These are phyloP conservation scores for Corbicula japonica DNA, from an alignment of 2,888 invertebrate genomes.

Conservation along the genomic window DNA sequence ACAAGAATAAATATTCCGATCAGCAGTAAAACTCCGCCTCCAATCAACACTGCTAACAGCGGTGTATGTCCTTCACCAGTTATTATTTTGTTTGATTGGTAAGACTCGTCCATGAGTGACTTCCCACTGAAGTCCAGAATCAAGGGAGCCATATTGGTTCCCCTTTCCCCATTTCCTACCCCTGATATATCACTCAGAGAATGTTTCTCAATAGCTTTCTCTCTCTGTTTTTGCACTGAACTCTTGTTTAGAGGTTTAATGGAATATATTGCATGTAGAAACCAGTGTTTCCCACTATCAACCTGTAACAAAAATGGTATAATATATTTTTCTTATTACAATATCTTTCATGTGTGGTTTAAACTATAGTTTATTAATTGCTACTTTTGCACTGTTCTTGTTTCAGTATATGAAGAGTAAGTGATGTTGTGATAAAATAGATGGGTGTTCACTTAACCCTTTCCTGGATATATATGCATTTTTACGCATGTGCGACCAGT, in stretches of 20 bases:
- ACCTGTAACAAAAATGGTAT: slow-evolving; percentile 69
- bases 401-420: no score
- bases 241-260: slow-evolving; percentile 70
- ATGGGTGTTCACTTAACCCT: no score
- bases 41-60: slow-evolving; percentile 75
- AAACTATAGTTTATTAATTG: no score
- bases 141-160: slow-evolving; percentile 81
- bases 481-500: no score
- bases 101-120: slow-evolving; percentile 48
- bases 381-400: no score
- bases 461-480: no score
- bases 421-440: no score
- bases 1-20: slow-evolving; percentile 71
- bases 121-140: slow-evolving; percentile 65
- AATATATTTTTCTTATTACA: no score
- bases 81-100: slow-evolving; percentile 65
- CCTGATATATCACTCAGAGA: slow-evolving; percentile 67
- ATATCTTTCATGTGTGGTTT: no score
- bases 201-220: slow-evolving; percentile 47
- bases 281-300: slow-evolving; percentile 82
- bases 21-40: slow-evolving; percentile 72
- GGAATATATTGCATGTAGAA: slow-evolving; percentile 82
- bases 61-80: slow-evolving; percentile 65
- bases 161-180: slow-evolving; percentile 72
- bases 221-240: slow-evolving; percentile 6